Base-by-base conservation (phyloP, 2,113 vertebrate species). In the Chitala chitala region DNA sequence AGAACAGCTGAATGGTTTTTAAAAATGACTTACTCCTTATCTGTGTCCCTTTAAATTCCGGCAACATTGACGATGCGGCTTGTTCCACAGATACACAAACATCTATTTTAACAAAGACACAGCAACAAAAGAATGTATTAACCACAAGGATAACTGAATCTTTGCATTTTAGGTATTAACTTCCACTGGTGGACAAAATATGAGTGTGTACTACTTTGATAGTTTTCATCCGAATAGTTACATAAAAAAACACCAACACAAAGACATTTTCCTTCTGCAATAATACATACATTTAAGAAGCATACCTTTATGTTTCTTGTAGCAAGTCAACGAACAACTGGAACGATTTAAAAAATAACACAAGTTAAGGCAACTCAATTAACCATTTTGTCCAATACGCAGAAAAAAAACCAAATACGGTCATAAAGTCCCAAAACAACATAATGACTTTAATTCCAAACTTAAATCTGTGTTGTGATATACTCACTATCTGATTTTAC, bases 401-500 rank as follows among this genome's bases (percentile, higher is more conserved):
- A 29, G 17, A 15, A 26, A 33, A 20, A 40, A 24, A n/a, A 29
- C 13, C 38, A 15, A 5, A 46, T 68, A 46, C 24, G 36, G 10
- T 48, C 24, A 5, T 68, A 10, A 13, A 6, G 20, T 24, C 20
- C 36, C 24, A 33, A 13, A 10, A 8, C 36, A 56, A n/a, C 26
- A 48, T n/a, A 7, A 69, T 24, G 4, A 69, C 10, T 9, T 53
- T 8, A 17, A 33, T 9, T 36, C 3, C 2, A 54, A 1, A 1
- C 3, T n/a, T n/a, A n/a, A n/a, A n/a, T n/a, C n/a, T n/a, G n/a
- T n/a, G n/a, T n/a, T n/a, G n/a, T n/a, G n/a, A n/a, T n/a, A 46
- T 61, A 91, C 90, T 91, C 81, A 91, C 91, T 91, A 91, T 92
- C 86, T 79, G 71, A 89, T 82, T 80, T 79, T 82, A 79, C 91